Evolutionary conservation across 2,113 vertebrate species (phyloP), one percentile per base, ranked within the genome.

Genomic region (Etheostoma cragini): DNA sequence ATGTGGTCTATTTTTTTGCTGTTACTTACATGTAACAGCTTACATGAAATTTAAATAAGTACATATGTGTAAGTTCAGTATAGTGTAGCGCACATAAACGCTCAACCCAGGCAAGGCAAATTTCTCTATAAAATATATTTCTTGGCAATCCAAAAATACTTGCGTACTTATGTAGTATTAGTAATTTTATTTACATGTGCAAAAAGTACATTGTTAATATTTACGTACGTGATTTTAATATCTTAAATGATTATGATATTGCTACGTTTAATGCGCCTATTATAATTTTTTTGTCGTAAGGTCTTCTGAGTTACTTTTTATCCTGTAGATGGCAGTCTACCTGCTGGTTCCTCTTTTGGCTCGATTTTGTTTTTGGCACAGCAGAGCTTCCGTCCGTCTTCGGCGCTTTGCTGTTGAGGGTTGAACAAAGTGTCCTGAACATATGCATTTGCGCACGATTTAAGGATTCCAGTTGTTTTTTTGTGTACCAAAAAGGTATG

Each of bases 361-460:
- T 46, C 2, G 11, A 22, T 62, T 42, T 11, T 42, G 0, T 16
- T 2, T 80, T 69, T 84, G 87, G 22, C 56, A 26, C 24, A 0
- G 0, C 16, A 2, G 6, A 68, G 87, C 80, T 93, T 89, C 92
- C 91, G 87, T 92, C 24, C 17, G 1, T 22, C 13, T 5, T 70
- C 17, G 1, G 47, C 8, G 53, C 13, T 60, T 62, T 46, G 11
- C 11, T 0, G 53, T 19, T 3, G 1, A 2, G 63, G 1, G 58
- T 19, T 3, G 1, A 2, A 66, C 33, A 42, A 50, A 77, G 45
- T 49, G 0, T 2, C 1, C 0, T 10, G 45, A 17, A 8, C 45
- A 33, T 30, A 24, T 58, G 38, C 6, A 3, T 33, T 60, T 33
- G 8, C 1, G 7, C 47, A 17, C 26, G 2, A 57, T 77, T 68